Percentiles rank a stretch among this genome's conserved stretches.
These are phyloP conservation scores for Panorpa germanica DNA, from an alignment of 2,888 invertebrate species.

Conservation along the genomic window DNA sequence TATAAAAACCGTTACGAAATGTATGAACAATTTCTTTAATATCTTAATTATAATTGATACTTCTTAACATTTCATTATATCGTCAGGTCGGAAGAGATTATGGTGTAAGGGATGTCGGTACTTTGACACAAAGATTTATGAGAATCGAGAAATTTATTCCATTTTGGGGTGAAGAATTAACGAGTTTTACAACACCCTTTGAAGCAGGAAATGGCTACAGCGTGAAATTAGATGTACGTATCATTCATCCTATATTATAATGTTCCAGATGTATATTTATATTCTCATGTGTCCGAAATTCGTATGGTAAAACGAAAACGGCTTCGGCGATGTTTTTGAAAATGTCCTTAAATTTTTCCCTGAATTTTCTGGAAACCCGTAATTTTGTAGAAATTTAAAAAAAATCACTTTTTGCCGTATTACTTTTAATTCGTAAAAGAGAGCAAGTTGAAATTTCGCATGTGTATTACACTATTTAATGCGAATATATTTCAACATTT, in stretches of 20 bases:
- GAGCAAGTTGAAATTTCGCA: too few species aligned
- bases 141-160: conserved; percentile 51
- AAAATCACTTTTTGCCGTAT: too few species aligned
- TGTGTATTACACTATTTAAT: too few species aligned
- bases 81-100: conserved; percentile 38
- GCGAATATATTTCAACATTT: too few species aligned
- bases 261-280: too few species aligned
- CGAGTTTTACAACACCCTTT: conserved; percentile 36
- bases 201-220: conserved; percentile 42
- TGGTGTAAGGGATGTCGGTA: conserved; percentile 45
- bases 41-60: background rate
- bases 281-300: too few species aligned
- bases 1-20: background rate
- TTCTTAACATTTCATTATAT: background rate
- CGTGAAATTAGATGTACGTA: conserved; percentile 31
- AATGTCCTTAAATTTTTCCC: too few species aligned
- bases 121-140: conserved; percentile 43
- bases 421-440: too few species aligned
- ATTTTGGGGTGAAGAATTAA: conserved; percentile 51
- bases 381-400: too few species aligned
- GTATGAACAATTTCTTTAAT: background rate
- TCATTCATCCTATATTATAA: background rate
- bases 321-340: too few species aligned
- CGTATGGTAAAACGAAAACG: too few species aligned
- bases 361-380: too few species aligned